phyloP scores from a whole-genome alignment of 2,888 invertebrate genomes.

The Xestia xanthographa region DNA sequence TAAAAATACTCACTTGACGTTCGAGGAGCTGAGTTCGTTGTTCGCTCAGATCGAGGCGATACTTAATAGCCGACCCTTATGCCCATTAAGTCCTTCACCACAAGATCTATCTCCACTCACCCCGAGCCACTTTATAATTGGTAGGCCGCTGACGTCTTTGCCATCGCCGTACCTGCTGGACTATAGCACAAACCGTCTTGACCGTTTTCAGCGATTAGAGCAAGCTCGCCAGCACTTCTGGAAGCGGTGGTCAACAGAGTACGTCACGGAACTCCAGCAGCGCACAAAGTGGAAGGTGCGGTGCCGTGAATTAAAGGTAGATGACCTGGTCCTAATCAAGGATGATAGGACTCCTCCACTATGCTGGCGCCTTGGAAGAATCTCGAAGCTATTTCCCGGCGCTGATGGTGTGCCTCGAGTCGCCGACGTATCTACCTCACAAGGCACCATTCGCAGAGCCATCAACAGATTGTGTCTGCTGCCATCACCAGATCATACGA shows the following conservation, averaged over 20 bases:
- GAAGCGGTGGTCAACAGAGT: conserved; percentile 23
- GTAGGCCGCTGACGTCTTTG: conserved; percentile 23
- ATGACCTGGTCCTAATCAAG: conserved; percentile 13
- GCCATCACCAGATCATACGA: not conserved
- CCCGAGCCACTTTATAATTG: conserved; percentile 29
- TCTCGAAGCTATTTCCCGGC: no score
- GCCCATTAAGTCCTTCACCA: conserved; percentile 4
- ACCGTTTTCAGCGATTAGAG: no score
- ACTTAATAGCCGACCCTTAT: conserved; percentile 24
- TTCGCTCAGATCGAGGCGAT: conserved; percentile 23
- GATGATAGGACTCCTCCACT: not conserved
- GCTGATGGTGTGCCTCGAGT: no score
- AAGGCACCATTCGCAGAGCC: no score
- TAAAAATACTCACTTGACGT: conserved; percentile 7
- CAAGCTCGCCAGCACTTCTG: no score
- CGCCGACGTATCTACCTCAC: no score
- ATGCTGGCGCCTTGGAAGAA: no score
- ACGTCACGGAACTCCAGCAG: conserved; percentile 14
- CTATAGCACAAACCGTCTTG: conserved; percentile 4
- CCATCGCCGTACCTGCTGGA: conserved; percentile 14
- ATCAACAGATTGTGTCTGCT: no score
- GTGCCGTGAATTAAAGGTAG: not conserved
- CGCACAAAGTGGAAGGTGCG: conserved; percentile 10
- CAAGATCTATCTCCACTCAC: conserved; percentile 23
- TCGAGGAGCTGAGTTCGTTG: conserved; percentile 6